phyloP scores from a whole-genome alignment of 37 sponge, comb jelly and placozoan genomes.

The Beroe ovata region DNA sequence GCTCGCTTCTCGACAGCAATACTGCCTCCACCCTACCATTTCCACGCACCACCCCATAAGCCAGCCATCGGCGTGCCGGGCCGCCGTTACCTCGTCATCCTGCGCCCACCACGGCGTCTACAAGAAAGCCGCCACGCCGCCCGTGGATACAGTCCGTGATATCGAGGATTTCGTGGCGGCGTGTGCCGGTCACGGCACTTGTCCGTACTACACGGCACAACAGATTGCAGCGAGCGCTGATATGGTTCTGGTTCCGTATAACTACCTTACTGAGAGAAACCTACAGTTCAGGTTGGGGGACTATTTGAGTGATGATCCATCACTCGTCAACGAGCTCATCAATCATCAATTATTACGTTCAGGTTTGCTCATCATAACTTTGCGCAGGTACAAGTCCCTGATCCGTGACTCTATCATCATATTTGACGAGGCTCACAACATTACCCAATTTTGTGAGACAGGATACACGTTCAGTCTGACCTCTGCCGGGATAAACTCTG shows the following conservation, averaged over 20 bases:
- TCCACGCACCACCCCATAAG: slow-evolving; percentile 28
- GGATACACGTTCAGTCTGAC: slow-evolving; percentile 42
- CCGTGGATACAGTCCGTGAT: slow-evolving; percentile 32
- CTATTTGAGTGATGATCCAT: no score
- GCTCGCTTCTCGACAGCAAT: slow-evolving; percentile 19
- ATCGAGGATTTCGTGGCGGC: slow-evolving; percentile 46
- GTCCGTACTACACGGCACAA: slow-evolving; percentile 53
- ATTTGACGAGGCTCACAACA: slow-evolving; percentile 66
- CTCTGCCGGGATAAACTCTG: background rate
- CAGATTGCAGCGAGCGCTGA: background rate
- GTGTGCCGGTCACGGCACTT: slow-evolving; percentile 24
- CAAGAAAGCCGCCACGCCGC: slow-evolving; percentile 22
- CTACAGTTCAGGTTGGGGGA: background rate
- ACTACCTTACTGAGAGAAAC: slow-evolving; percentile 40
- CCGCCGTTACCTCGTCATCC: slow-evolving; percentile 20
- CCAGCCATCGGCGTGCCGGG: slow-evolving; percentile 19
- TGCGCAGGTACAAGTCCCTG: slow-evolving; percentile 1
- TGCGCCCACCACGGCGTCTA: background rate
- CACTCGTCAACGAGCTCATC: no score
- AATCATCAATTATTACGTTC: no score
- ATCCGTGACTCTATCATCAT: slow-evolving; percentile 12
- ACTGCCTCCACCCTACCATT: slow-evolving; percentile 51
- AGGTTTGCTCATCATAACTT: no score
- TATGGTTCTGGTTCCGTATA: slow-evolving; percentile 42
- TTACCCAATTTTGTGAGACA: slow-evolving; percentile 31